These are phyloP conservation scores for Anadara kagoshimensis DNA, from an alignment of 1,140 invertebrate species.

Conservation along the genomic window DNA sequence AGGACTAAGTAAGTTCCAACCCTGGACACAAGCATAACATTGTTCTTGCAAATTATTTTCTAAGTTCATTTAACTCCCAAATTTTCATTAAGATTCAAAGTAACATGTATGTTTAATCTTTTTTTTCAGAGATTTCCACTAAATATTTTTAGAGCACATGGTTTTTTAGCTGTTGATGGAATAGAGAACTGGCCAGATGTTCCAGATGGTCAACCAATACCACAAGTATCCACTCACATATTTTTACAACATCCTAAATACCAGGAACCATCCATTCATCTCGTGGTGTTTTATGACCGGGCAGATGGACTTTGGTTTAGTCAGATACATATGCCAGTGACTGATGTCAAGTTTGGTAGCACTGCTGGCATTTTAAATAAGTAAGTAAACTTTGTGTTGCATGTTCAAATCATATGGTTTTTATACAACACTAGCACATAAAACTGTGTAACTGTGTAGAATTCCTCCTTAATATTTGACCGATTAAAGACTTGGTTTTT, in stretches of 20 bases:
- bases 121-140: conserved; percentile 18
- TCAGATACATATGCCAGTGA: conserved; percentile 33
- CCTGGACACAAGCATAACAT: neutral
- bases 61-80: neutral
- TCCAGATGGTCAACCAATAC: neutral
- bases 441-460: too few relatives aligned
- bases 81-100: too few relatives aligned
- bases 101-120: neutral
- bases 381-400: conserved; percentile 35
- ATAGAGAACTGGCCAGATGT: conserved; percentile 31
- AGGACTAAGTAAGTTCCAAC: too few relatives aligned
- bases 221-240: conserved; percentile 28
- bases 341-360: conserved; percentile 37
- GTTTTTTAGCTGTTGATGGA: conserved; percentile 32
- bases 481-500: too few relatives aligned
- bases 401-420: neutral
- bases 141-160: conserved; percentile 18
- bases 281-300: conserved; percentile 60
- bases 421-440: neutral
- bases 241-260: conserved; percentile 44
- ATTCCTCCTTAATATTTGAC: too few relatives aligned
- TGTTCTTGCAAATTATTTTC: neutral
- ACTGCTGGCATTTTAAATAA: conserved; percentile 50
- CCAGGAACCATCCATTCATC: conserved; percentile 50
- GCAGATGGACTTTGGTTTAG: conserved; percentile 54